phyloP scores from a whole-genome alignment of 2,113 vertebrate genomes.

The Tautogolabrus adspersus region DNA sequence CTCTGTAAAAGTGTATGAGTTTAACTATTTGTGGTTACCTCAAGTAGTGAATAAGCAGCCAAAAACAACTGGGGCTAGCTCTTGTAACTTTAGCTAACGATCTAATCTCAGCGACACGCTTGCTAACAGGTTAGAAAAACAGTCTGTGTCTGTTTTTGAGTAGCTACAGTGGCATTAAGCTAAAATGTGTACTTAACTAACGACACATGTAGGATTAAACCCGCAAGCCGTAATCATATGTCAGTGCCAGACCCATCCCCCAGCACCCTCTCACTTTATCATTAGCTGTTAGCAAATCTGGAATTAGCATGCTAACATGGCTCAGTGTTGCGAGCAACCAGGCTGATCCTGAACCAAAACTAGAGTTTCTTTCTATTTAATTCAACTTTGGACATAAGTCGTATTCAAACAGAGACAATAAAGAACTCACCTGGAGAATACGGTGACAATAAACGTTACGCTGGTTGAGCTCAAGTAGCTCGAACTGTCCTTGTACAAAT shows the following conservation, averaged over 20 bases:
- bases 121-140: neutral
- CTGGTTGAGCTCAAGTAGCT: neutral
- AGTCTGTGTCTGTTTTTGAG: neutral
- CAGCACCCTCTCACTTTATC: conserved; percentile 36
- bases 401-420: neutral
- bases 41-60: neutral
- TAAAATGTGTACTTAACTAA: neutral
- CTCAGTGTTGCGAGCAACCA: conserved; percentile 5
- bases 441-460: neutral
- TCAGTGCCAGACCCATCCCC: conserved; percentile 35
- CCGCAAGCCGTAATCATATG: neutral
- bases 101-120: neutral
- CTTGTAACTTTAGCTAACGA: conserved; percentile 24
- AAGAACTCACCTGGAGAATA: conserved; percentile 15
- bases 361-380: neutral
- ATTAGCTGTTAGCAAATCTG: conserved; percentile 56
- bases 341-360: neutral
- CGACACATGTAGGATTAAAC: conserved; percentile 25
- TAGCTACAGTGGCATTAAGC: neutral
- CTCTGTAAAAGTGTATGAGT: no score
- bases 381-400: rapidly evolving
- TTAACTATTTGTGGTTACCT: no score
- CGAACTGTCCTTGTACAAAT: conserved; percentile 40
- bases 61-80: neutral
- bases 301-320: conserved; percentile 63